Conservation (phyloP, 1,140 invertebrate genomes). For the Zelostemma sp. region DNA sequence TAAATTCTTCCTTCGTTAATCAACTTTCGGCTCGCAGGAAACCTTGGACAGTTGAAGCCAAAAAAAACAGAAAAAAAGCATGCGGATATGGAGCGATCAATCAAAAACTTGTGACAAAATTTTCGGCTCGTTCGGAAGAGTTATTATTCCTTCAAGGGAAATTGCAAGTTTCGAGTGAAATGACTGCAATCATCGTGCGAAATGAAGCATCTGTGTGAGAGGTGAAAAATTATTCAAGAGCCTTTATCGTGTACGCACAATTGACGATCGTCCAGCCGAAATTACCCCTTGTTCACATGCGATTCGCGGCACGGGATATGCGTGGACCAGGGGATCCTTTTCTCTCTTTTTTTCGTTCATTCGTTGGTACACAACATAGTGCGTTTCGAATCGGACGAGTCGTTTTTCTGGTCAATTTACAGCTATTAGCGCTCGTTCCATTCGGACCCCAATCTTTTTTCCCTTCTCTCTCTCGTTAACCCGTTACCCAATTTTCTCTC, state of each 20-base stretch:
- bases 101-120: no score
- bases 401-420: conserved; percentile 52
- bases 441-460: conserved; percentile 29
- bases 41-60: no score
- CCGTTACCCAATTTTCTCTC: conserved; percentile 1
- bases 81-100: no score
- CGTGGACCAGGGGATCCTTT: conserved; percentile 25
- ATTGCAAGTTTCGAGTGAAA: no score
- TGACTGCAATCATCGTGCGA: neutral
- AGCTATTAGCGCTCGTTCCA: conserved; percentile 47
- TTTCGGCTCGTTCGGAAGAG: no score
- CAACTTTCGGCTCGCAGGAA: no score
- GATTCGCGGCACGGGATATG: conserved; percentile 16
- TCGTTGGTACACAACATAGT: conserved; percentile 19
- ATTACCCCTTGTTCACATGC: conserved; percentile 30
- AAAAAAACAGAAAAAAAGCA: no score
- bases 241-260: conserved; percentile 2
- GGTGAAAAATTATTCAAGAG: conserved; percentile 15
- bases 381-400: conserved; percentile 41
- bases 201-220: neutral
- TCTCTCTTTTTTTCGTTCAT: conserved; percentile 29
- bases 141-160: no score
- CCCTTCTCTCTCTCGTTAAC: conserved; percentile 8
- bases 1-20: no score
- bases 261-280: conserved; percentile 13